Evolutionary conservation across 2,888 invertebrate species (phyloP), one percentile per base, ranked within the genome.

Genomic region (Spialia ferax): DNA sequence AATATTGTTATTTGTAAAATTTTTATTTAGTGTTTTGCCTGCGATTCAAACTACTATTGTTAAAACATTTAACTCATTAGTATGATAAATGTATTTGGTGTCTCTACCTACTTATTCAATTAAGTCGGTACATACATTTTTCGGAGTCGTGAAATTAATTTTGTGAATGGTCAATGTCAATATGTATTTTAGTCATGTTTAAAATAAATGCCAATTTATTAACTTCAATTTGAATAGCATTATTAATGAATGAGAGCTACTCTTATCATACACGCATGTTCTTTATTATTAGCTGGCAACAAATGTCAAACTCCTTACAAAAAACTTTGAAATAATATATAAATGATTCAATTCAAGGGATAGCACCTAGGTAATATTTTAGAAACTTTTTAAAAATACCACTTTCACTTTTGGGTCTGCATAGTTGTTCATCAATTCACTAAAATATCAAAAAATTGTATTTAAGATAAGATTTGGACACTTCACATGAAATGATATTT

Each of bases 101-200:
- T 10, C 10, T 2, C 22, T 22, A 22, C 22, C 20, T 20, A 11
- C 4, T 22, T 38, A n/a, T 38, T 38, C 4, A 38, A 50, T 7
- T 11, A 50, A 50, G 22, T 22, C 5, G 2, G 18, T 13, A 45
- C 45, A 50, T 22, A 0, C 2, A 50, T 13, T 23, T 50, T 22
- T 50, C 57, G 45, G 60, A 18, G 66, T 42, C 63, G 68, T 60
- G 54, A 32, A 69, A 71, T 71, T 70, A 70, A 70, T 71, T 70
- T 67, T 45, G 61, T 45, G 68, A 64, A 69, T 70, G 66, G 48
- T 62, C 67, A 69, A 29, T 71, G 70, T 70, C 70, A 68, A 69
- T 72, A 71, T 35, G 62, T 29, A 35, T 60, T 69, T 69, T 56
- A 65, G 64, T 59, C 66, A 48, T 71, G 69, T 69, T 68, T 69